A percentile compares a stretch with the other conserved stretches of the same genome.
Evolutionary conservation across 2,113 vertebrate species (phyloP).

Genomic region (Addax nasomaculatus): DNA sequence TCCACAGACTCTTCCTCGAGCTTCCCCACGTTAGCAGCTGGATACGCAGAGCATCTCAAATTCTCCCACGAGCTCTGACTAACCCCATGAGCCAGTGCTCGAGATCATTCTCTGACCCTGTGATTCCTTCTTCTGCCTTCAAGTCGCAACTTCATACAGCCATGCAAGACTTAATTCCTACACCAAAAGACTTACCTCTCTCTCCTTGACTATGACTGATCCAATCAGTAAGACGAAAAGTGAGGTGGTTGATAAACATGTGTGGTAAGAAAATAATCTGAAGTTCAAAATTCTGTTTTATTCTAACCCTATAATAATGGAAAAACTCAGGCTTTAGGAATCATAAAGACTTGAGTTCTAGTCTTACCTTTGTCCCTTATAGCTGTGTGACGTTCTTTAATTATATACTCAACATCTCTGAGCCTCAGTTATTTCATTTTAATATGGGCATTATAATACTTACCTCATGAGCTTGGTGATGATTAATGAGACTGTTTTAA

Average conservation of each 20-base stretch:
- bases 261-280: background rate
- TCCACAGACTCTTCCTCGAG: background rate
- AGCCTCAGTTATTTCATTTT: background rate
- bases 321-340: background rate
- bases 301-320: background rate
- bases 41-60: background rate
- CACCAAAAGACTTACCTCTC: background rate
- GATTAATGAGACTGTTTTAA: background rate
- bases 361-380: background rate
- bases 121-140: background rate
- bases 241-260: background rate
- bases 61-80: background rate
- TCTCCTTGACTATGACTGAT: background rate
- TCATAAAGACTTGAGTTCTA: background rate
- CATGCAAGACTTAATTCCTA: background rate
- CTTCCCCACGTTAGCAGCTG: background rate
- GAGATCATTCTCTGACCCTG: background rate
- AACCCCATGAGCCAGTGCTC: fast-evolving
- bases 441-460: background rate
- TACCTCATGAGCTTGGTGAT: background rate
- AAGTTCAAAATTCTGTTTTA: background rate
- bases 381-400: background rate
- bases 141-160: background rate
- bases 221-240: background rate
- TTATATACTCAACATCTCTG: background rate